Percentiles rank a stretch among this genome's conserved stretches.
Evolutionary conservation across 2,888 invertebrate genomes (phyloP).

Genomic region (Temnothorax ravouxi): DNA sequence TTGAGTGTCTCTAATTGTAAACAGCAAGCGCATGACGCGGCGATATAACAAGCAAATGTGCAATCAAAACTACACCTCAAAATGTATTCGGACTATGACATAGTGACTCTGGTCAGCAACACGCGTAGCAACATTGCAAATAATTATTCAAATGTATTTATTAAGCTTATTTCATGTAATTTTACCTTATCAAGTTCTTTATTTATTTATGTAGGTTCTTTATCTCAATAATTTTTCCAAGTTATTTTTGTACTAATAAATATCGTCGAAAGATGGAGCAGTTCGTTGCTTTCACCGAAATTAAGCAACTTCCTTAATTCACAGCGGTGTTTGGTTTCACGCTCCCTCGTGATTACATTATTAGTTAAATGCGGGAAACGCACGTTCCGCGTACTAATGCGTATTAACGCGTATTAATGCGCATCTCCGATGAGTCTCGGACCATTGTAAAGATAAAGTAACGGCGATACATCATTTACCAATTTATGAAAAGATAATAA

Average conservation of each 20-base stretch:
- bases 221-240: neutral
- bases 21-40: constrained; percentile 36
- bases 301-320: constrained; percentile 24
- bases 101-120: neutral
- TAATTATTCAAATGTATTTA: neutral
- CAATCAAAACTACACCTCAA: constrained; percentile 43
- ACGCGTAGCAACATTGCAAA: neutral
- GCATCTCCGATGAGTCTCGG: neutral
- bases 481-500: constrained; percentile 18
- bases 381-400: neutral
- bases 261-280: neutral
- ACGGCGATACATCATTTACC: neutral
- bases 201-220: neutral
- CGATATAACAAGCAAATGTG: constrained; percentile 56
- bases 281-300: constrained; percentile 30
- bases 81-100: constrained; percentile 30
- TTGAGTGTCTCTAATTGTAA: constrained; percentile 38
- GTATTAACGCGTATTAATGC: neutral
- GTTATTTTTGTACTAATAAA: constrained; percentile 4
- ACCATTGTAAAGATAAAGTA: neutral
- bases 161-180: neutral
- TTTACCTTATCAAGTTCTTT: neutral
- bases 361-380: constrained; percentile 29
- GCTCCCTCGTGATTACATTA: constrained; percentile 5
- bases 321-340: constrained; percentile 12